Evolutionary conservation across 1,140 invertebrate genomes (phyloP), one percentile per base, ranked within the genome.

Genomic region (Ylistrum balloti): DNA sequence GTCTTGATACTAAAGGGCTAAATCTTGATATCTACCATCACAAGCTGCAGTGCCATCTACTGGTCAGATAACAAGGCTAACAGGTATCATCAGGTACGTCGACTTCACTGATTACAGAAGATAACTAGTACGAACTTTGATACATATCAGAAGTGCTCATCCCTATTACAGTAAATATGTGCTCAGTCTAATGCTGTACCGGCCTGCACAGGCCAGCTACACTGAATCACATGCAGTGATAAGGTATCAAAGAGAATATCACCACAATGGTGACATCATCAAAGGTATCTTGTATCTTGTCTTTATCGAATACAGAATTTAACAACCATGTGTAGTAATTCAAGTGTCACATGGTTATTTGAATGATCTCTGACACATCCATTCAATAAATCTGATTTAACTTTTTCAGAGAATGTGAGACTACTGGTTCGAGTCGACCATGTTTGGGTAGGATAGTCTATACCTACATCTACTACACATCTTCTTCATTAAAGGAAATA

Each of bases 41-140:
- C n/a, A 74, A n/a, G 17, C 22, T 74, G n/a, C 56, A 74, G 20
- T 74, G n/a, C 56, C 56, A 74, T 74, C 56, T 74, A 74, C 56
- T 5, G 56, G 22, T 9, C 5, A 74, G 56, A 74, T 74, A 74
- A 74, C 56, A 74, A 22, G 22, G 11, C 11, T 28, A 74, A 5
- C 15, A 74, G 22, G 56, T 74, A 28, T 74, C n/a, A 74, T 5
- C 13, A n/a, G 56, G 56, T 74, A n/a, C 15, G 13, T n/a, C 28
- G n/a, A 74, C 56, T 28, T 74, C 56, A 28, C 56, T 28, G 56
- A 74, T 74, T 74, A 74, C 56, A 74, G 15, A 11, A 28, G 56
- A 74, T 74, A 74, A n/a, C 56, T 3, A n/a, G 15, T n/a, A n/a
- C 28, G 56, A 74, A 74, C 56, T n/a, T 74, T 74, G 56, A 74